phyloP scores from a whole-genome alignment of 2,888 invertebrate genomes.

The Saturnia japonica region DNA sequence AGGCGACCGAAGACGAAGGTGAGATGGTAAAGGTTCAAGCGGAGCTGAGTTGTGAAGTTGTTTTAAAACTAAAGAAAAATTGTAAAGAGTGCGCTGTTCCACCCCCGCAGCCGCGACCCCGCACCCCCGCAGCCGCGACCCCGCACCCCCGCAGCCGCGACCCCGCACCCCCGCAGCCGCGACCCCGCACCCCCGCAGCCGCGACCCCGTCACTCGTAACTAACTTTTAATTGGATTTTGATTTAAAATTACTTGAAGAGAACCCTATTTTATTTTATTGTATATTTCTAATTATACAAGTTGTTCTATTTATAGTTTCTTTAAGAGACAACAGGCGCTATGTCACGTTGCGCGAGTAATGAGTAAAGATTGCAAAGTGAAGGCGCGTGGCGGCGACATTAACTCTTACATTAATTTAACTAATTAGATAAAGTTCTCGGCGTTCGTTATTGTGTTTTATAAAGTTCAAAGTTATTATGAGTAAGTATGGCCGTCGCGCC shows the following conservation, averaged over 20 bases:
- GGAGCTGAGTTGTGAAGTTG: not conserved
- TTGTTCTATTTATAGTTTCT: not conserved
- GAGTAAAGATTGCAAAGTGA: not conserved
- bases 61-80: not conserved
- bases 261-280: slow-evolving; percentile 3
- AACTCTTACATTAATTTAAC: not conserved
- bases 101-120: no score
- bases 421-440: not conserved
- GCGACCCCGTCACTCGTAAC: slow-evolving; percentile 14
- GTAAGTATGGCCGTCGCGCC: not conserved
- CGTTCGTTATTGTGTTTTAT: not conserved
- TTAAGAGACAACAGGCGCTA: not conserved
- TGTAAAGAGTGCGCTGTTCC: not conserved
- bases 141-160: no score
- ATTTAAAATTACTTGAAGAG: slow-evolving; percentile 21
- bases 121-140: no score
- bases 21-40: not conserved
- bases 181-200: no score
- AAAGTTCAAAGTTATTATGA: not conserved
- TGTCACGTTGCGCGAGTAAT: not conserved
- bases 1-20: not conserved
- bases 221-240: slow-evolving; percentile 31
- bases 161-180: no score
- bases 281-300: not conserved
- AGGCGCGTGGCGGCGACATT: not conserved